Evolutionary conservation across 2,113 vertebrate genomes (phyloP).

Genomic region (Macquaria australasica): DNA sequence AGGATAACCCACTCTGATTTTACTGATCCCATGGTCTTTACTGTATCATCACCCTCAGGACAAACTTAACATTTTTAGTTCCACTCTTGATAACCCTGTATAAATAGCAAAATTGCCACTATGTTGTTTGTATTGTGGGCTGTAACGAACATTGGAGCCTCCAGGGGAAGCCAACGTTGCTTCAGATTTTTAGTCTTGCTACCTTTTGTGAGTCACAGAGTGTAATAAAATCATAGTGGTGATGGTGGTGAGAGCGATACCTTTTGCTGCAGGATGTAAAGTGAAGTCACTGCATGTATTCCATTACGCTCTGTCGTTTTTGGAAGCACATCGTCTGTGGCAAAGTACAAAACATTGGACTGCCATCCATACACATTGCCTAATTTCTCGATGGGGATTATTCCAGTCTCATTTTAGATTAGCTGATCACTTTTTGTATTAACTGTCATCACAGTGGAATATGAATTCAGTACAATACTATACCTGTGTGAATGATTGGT

Average conservation of each 20-base stretch:
- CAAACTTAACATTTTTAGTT: not conserved
- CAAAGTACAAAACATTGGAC: constrained; percentile 19
- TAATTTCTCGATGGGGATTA: not conserved
- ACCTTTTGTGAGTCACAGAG: not conserved
- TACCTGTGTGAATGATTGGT: constrained; percentile 60
- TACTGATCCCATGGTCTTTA: no score
- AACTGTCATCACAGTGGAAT: not conserved
- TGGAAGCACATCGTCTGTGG: constrained; percentile 85
- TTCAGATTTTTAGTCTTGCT: not conserved
- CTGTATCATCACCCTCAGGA: no score
- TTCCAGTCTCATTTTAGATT: not conserved
- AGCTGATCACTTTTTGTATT: not conserved
- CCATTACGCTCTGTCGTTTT: constrained; percentile 85
- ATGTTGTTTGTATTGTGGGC: no score
- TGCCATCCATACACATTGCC: not conserved
- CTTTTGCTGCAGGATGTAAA: constrained; percentile 94
- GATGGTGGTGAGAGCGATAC: constrained; percentile 75
- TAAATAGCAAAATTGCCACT: not conserved
- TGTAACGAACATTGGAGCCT: not conserved
- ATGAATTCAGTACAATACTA: not conserved
- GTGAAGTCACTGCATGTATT: constrained; percentile 88
- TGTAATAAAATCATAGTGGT: not conserved
- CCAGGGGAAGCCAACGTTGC: not conserved
- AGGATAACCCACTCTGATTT: no score
- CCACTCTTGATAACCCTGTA: not conserved